Conservation (phyloP, 2,888 invertebrate species). For the Parascotia fuliginaria region DNA sequence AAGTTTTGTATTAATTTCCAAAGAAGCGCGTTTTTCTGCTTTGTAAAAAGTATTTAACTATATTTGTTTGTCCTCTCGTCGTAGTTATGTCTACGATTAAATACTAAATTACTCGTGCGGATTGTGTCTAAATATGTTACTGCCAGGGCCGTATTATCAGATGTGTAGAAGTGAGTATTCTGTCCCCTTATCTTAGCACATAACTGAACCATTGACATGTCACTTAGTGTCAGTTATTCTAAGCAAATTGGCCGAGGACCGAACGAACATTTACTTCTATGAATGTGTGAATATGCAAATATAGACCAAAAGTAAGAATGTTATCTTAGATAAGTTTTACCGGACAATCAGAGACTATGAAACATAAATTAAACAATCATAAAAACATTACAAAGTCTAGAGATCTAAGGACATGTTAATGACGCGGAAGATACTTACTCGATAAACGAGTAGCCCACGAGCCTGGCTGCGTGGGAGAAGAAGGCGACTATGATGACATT, state of each 20-base stretch:
- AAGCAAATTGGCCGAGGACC: slow-evolving; percentile 2
- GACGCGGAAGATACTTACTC: slow-evolving; percentile 86
- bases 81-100: not conserved
- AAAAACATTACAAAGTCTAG: slow-evolving; percentile 19
- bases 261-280: slow-evolving; percentile 9
- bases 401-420: slow-evolving; percentile 27
- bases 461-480: slow-evolving; percentile 92
- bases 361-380: slow-evolving; percentile 22
- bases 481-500: slow-evolving; percentile 94
- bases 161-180: slow-evolving; percentile 22
- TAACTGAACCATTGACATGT: slow-evolving; percentile 20
- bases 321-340: slow-evolving; percentile 28
- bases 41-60: not conserved
- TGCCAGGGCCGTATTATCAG: slow-evolving; percentile 48
- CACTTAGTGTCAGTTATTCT: slow-evolving; percentile 13
- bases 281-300: slow-evolving; percentile 8
- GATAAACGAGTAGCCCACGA: slow-evolving; percentile 94
- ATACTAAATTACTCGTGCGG: not conserved
- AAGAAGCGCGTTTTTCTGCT: no score
- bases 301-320: slow-evolving; percentile 1
- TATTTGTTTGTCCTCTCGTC: not conserved
- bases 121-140: slow-evolving; percentile 40
- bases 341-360: slow-evolving; percentile 24
- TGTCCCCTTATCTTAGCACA: slow-evolving; percentile 15
- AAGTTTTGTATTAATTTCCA: no score